A percentile compares a stretch with the other conserved stretches of the same genome.
Evolutionary conservation across 2,888 invertebrate species (phyloP).

Genomic region (Trissoscelio sp.): DNA sequence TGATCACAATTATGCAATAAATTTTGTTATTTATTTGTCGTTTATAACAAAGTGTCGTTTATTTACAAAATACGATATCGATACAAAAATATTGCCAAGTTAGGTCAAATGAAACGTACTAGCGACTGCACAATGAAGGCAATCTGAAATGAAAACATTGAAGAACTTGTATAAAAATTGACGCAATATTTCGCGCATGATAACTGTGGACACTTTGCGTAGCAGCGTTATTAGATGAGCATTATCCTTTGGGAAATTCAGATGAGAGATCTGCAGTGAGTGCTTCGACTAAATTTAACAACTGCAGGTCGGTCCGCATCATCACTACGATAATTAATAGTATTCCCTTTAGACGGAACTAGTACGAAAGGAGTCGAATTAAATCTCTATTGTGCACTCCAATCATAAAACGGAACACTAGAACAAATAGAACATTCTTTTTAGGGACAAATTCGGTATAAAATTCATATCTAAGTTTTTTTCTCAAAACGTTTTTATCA

Average conservation of each 20-base stretch:
- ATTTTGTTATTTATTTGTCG: too few species aligned
- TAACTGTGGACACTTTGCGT: conserved; percentile 40
- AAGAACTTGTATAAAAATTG: not conserved
- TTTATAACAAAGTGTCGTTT: too few species aligned
- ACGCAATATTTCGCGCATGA: conserved; percentile 21
- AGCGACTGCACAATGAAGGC: not conserved
- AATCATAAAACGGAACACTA: conserved; percentile 50
- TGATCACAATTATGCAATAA: too few species aligned
- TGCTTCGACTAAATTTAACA: conserved; percentile 60
- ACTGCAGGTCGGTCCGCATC: conserved; percentile 53
- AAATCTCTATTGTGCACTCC: conserved; percentile 50
- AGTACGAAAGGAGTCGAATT: conserved; percentile 42
- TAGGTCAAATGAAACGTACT: not conserved
- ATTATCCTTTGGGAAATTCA: conserved; percentile 66
- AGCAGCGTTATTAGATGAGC: conserved; percentile 54
- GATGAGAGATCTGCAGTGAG: conserved; percentile 60
- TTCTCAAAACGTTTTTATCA: too few species aligned
- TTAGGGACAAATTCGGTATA: not conserved
- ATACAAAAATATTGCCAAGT: not conserved
- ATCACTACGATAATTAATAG: conserved; percentile 67
- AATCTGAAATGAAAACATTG: not conserved
- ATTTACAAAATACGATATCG: too few species aligned
- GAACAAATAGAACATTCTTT: conserved; percentile 37
- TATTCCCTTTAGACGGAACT: conserved; percentile 59
- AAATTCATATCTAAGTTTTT: not conserved